Base-by-base conservation (phyloP, 2,888 invertebrate genomes). In the Cosmopolites sordidus region DNA sequence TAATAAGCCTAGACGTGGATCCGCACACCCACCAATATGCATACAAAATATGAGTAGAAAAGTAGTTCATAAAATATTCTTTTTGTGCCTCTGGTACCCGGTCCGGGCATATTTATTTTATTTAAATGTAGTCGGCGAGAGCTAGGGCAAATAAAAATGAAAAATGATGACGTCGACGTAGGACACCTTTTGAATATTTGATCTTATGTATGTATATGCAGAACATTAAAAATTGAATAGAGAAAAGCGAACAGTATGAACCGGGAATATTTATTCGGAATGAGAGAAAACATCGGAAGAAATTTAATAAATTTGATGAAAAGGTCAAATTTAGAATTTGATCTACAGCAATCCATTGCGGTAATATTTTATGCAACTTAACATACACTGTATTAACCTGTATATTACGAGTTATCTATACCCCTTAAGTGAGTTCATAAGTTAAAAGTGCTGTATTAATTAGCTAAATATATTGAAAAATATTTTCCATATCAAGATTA, bases 21-120 rank as follows among this genome's bases (percentile, higher is more conserved):
- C 48, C 54, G 50, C 39, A 58, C 22, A 58, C 58, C 60, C 60
- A 56, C 56, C 59, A 56, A 53, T 56, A 54, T 59, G 51, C 54
- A 56, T 59, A 51, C 47, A 47, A 38, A 38, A 46, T 46, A 46
- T 29, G 39, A 47, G 27, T 38, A 40, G n/a, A 30, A 33, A 51
- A 39, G 39, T 30, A 15, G 40, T 43, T 45, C 38, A 51, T 51
- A 51, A 51, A 45, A 45, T 51, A 51, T 51, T 51, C 51, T 43
- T 51, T 51, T 51, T 51, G 51, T 51, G 17, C 17, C 29, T 14
- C 27, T 22, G 17, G 16, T 51, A 29, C 37, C 40, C 45, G 17
- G 37, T 30, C 27, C 44, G 43, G 40, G 51, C 45, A 44, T 51
- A 44, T 51, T 51, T 51, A 51, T 51, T 51, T 51, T 51, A 44